A percentile compares a stretch with the other conserved stretches of the same genome.
phyloP scores from a whole-genome alignment of 2,888 invertebrate genomes.

The Caradrina clavipalpis region DNA sequence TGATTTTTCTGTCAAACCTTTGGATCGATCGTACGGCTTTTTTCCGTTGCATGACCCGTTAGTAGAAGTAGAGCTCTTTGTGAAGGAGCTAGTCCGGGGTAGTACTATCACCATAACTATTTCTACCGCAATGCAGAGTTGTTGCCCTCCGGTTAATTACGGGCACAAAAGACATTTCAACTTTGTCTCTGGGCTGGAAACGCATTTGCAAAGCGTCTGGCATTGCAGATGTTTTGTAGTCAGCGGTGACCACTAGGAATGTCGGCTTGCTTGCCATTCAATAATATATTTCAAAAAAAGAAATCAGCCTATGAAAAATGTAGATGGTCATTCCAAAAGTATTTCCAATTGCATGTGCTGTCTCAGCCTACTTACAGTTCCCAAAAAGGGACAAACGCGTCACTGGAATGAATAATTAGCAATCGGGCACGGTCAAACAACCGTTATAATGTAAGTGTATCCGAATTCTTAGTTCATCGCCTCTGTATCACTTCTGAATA shows the following conservation, averaged over 20 bases:
- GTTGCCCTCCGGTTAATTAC: no score
- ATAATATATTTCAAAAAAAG: no score
- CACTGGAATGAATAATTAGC: constrained; percentile 72
- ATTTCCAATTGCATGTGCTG: constrained; percentile 16
- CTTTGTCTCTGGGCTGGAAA: no score
- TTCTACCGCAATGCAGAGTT: no score
- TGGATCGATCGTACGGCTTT: neutral
- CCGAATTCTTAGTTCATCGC: constrained; percentile 69
- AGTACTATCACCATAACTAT: no score
- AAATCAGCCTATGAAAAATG: constrained; percentile 12
- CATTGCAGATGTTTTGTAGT: no score
- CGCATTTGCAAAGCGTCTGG: no score
- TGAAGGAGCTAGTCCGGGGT: no score
- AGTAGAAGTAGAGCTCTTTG: no score
- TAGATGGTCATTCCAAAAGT: constrained; percentile 4
- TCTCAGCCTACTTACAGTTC: constrained; percentile 24
- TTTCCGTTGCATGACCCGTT: neutral
- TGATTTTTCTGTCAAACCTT: constrained; percentile 16
- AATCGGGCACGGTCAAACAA: constrained; percentile 64
- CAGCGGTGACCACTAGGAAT: no score
- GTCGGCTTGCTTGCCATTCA: no score
- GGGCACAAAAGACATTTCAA: no score
- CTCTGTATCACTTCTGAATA: constrained; percentile 61
- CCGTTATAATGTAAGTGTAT: constrained; percentile 70
- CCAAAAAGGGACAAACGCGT: constrained; percentile 68